A percentile compares a stretch with the other conserved stretches of the same genome.
Evolutionary conservation across 2,888 invertebrate genomes (phyloP).

Genomic region (Hydrotaea cyrtoneurina): DNA sequence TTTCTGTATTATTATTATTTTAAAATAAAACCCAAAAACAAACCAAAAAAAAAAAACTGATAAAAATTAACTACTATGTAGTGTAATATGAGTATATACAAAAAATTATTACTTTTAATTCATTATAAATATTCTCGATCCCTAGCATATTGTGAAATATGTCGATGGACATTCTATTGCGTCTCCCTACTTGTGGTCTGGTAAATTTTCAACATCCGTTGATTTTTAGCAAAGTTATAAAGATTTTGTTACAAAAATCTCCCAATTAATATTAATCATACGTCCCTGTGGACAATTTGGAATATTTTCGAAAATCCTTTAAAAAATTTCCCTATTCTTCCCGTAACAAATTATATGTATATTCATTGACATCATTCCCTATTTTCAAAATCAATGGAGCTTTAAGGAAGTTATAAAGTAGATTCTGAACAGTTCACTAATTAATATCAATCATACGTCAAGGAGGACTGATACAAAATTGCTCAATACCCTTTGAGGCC

Average conservation of each 20-base stretch:
- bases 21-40: slow-evolving; percentile 17
- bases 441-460: background rate
- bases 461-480: no score
- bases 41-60: background rate
- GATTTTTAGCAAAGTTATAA: background rate
- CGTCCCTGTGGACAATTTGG: background rate
- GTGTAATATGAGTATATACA: slow-evolving; percentile 25
- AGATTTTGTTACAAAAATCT: background rate
- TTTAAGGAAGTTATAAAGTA: background rate
- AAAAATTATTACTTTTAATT: background rate
- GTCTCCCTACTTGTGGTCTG: no score
- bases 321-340: no score
- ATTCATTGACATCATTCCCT: no score
- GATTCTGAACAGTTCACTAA: background rate
- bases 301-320: no score
- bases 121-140: no score
- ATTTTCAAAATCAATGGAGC: no score
- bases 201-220: background rate
- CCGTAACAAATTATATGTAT: no score
- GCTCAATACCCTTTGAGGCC: no score
- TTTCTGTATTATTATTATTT: slow-evolving; percentile 1
- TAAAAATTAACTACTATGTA: slow-evolving; percentile 60
- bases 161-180: no score
- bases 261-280: slow-evolving; percentile 10
- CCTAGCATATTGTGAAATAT: no score